Conservation (phyloP, 2,113 vertebrate species). For the Rhinoderma darwinii region DNA sequence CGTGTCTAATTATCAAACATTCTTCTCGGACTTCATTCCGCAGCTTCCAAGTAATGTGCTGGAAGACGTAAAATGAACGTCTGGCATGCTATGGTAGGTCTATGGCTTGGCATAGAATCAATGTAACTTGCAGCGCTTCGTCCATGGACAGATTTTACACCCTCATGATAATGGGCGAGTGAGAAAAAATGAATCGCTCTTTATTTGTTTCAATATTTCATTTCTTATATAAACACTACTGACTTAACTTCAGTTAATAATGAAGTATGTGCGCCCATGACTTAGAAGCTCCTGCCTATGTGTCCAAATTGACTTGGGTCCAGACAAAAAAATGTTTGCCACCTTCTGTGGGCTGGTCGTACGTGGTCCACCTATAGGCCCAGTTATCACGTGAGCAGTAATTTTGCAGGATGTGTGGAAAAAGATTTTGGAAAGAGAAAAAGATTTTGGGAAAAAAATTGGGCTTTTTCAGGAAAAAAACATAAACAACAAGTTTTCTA, state of each 20-base stretch:
- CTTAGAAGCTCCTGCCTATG: too few species aligned
- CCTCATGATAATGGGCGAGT: background rate
- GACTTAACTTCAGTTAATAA: background rate
- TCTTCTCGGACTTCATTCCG: conserved; percentile 40
- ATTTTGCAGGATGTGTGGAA: too few species aligned
- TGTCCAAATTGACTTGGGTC: too few species aligned
- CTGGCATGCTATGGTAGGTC: conserved; percentile 19
- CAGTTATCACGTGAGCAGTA: too few species aligned
- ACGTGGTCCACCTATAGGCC: too few species aligned
- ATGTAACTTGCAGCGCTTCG: background rate
- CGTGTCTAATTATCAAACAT: conserved; percentile 43
- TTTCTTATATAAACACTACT: background rate
- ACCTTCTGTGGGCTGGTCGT: too few species aligned
- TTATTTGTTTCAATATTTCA: background rate
- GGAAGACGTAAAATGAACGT: conserved; percentile 35
- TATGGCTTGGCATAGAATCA: conserved; percentile 30
- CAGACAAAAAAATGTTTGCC: too few species aligned
- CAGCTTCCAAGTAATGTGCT: conserved; percentile 44
- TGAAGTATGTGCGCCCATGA: background rate
- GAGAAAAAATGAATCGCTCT: background rate
- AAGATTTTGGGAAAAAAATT: too few species aligned
- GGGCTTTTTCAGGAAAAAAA: too few species aligned
- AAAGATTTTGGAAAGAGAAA: too few species aligned
- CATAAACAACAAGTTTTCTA: too few species aligned
- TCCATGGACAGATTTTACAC: conserved; percentile 6